These are phyloP conservation scores for Pomacea maculata DNA, from an alignment of 1,140 invertebrate species.

Conservation along the genomic window DNA sequence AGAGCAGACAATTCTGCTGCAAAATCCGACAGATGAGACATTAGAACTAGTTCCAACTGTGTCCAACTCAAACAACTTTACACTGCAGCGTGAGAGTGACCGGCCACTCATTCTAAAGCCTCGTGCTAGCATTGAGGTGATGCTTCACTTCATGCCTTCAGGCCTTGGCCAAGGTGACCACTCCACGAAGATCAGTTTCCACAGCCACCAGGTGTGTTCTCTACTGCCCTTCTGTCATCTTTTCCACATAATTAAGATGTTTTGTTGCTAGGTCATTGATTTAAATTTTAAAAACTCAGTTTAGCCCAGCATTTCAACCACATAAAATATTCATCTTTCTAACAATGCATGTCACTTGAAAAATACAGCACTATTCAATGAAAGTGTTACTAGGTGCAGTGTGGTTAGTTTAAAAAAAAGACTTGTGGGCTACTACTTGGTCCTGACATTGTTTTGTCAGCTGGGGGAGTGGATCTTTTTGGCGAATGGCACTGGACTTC, in stretches of 20 bases:
- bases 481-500: constrained; percentile 54
- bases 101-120: constrained; percentile 50
- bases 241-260: not conserved
- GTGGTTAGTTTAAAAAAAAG: not conserved
- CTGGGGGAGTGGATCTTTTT: constrained; percentile 62
- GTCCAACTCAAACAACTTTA: constrained; percentile 64
- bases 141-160: constrained; percentile 63
- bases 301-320: not conserved
- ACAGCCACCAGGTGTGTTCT: constrained; percentile 56
- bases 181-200: constrained; percentile 56
- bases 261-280: not conserved
- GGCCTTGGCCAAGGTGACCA: constrained; percentile 58
- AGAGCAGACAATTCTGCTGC: constrained; percentile 53
- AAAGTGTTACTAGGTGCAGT: not conserved
- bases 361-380: too few species aligned
- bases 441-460: constrained; percentile 32
- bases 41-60: constrained; percentile 56
- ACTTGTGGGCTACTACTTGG: not conserved
- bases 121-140: constrained; percentile 47
- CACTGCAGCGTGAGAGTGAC: constrained; percentile 56
- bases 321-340: too few species aligned
- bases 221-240: not conserved
- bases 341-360: too few species aligned
- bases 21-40: constrained; percentile 61
- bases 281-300: not conserved